Percentiles rank a stretch among this genome's conserved stretches.
phyloP scores from a whole-genome alignment of 2,888 invertebrate species.

The Agonopterix alstromeriana region DNA sequence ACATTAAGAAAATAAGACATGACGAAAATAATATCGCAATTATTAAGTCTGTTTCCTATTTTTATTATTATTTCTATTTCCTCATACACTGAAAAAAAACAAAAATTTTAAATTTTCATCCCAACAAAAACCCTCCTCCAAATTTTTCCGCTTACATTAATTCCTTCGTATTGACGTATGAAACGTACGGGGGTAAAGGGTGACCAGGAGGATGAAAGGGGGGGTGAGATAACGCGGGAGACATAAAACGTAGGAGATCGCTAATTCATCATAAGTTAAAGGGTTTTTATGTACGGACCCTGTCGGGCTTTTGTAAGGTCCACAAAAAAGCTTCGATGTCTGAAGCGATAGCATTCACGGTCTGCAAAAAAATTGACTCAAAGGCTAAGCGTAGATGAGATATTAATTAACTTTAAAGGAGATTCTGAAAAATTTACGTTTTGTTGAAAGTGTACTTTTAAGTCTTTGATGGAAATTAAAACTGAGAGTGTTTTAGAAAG shows the following conservation, averaged over 20 bases:
- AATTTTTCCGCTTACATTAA: constrained; percentile 70
- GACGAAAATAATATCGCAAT: no score
- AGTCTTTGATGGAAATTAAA: no score
- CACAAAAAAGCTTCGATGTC: constrained; percentile 65
- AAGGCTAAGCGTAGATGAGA: constrained; percentile 46
- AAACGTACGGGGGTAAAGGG: constrained; percentile 27
- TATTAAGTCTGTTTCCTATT: no score
- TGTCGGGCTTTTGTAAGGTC: constrained; percentile 48
- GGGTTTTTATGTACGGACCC: constrained; percentile 71
- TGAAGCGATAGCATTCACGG: constrained; percentile 35
- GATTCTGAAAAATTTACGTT: constrained; percentile 13
- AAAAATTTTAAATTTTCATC: background rate
- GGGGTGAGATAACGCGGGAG: constrained; percentile 65
- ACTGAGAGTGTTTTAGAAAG: no score
- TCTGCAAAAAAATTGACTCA: constrained; percentile 42
- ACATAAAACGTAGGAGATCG: constrained; percentile 75
- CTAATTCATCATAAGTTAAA: constrained; percentile 78
- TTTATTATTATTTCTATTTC: background rate
- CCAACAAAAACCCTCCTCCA: constrained; percentile 9
- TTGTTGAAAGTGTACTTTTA: no score
- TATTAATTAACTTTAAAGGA: constrained; percentile 64
- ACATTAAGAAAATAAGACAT: no score
- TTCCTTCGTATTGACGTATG: constrained; percentile 67
- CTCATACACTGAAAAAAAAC: background rate
- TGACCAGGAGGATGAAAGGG: constrained; percentile 18